These are phyloP conservation scores for Eupithecia inturbata DNA, from an alignment of 2,888 invertebrate species.

Conservation along the genomic window DNA sequence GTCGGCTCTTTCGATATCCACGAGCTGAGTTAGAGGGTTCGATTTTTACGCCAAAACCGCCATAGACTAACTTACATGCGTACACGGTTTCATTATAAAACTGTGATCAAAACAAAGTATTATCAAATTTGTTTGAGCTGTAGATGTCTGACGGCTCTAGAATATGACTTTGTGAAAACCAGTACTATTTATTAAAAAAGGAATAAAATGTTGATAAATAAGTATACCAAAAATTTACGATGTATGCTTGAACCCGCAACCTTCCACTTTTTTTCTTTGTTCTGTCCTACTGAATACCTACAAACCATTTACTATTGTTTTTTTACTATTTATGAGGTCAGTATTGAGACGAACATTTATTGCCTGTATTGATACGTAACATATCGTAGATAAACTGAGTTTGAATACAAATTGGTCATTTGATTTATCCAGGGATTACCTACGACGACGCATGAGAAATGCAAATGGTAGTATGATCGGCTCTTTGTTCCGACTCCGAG, in stretches of 20 bases:
- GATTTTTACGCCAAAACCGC: no score
- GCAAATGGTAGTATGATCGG: conserved; percentile 24
- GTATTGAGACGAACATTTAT: not conserved
- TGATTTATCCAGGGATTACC: not conserved
- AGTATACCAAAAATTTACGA: no score
- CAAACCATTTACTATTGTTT: not conserved
- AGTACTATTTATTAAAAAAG: no score
- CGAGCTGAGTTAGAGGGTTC: no score
- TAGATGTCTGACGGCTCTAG: no score
- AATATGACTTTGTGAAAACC: no score
- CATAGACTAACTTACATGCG: no score
- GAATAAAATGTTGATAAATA: no score
- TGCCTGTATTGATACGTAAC: not conserved
- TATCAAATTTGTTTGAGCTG: no score
- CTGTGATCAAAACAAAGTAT: no score
- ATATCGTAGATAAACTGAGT: conserved; percentile 9
- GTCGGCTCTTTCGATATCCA: no score
- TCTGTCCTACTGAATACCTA: not conserved
- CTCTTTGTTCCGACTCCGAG: conserved; percentile 27
- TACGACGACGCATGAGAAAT: conserved; percentile 16
- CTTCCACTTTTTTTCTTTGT: not conserved
- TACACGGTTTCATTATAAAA: no score
- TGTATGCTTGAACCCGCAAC: not conserved
- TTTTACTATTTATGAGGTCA: not conserved
- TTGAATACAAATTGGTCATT: conserved; percentile 23